These are phyloP conservation scores for Fistularia commersonii DNA, from an alignment of 2,797 vertebrate genomes.

Conservation along the genomic window DNA sequence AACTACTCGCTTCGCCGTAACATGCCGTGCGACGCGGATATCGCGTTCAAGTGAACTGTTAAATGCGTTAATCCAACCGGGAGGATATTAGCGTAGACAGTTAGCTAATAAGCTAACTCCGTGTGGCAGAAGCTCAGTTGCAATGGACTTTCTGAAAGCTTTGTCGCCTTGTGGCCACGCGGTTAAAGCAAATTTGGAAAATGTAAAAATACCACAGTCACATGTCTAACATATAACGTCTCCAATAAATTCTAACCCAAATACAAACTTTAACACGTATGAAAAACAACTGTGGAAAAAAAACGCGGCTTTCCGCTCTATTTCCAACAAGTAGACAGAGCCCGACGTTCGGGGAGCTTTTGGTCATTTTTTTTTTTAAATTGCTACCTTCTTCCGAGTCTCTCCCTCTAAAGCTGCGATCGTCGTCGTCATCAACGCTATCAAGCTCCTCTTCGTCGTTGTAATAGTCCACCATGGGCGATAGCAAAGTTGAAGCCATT, in stretches of 20 bases:
- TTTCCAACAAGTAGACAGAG: conserved; percentile 56
- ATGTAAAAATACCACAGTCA: no score
- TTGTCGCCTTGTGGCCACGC: no score
- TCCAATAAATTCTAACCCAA: not conserved
- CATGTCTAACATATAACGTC: no score
- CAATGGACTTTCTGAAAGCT: not conserved
- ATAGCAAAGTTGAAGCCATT: conserved; percentile 81
- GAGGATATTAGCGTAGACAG: not conserved
- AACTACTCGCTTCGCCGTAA: no score
- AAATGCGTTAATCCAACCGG: no score
- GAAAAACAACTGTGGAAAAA: not conserved
- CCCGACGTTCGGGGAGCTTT: conserved; percentile 28
- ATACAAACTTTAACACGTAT: not conserved
- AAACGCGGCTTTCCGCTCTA: conserved; percentile 28
- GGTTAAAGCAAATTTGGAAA: no score
- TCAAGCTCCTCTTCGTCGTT: conserved; percentile 94
- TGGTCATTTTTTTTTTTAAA: conserved; percentile 22
- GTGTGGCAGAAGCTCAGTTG: conserved; percentile 1
- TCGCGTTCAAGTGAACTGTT: no score
- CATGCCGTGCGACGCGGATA: no score
- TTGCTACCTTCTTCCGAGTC: conserved; percentile 91
- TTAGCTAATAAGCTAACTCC: conserved; percentile 27
- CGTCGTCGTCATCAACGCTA: conserved; percentile 93
- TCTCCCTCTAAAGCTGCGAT: conserved; percentile 89
- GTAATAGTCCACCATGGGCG: conserved; percentile 90